Base-by-base conservation (phyloP, 2,888 invertebrate genomes). In the Unio delphinus region DNA sequence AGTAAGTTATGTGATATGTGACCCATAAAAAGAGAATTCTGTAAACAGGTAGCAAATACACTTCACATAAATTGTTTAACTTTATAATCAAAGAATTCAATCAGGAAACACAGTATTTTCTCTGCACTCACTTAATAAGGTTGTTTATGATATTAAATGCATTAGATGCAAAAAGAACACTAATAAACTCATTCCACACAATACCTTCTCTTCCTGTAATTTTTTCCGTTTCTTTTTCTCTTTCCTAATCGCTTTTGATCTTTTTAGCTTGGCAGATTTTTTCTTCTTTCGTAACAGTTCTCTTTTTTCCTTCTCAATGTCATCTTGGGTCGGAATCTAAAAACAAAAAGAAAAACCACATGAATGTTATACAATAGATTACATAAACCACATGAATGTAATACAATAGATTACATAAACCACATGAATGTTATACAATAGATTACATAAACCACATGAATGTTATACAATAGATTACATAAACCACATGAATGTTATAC, bases 281-380 rank as follows among this genome's bases (percentile, higher is more conserved):
- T 69, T 73, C 61, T 65, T 67, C 64, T 69, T 67, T 57, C 70
- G 54, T 17, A 65, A 63, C 55, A 65, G 60, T 20, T 68, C 66
- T 56, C 69, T 54, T 60, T 76, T 72, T 3, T 64, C 69, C 34
- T 74, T 70, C 17, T 68, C 64, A 23, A 68, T 62, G n/a, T 75
- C 77, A 57, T 74, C 72, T 66, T 74, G 70, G 20, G 77, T 73
- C 20, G 78, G 74, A 56, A 75, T 72, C 74, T 76, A 54, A 26
- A 67, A 69, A 30, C 34, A 65, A 63, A 34, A 56, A 54, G 55
- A 26, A 59, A 28, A n/a, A n/a, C 54, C 23, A 23, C 23, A 23
- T 23, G 23, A 23, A 7, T 61, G 61, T 26, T 61, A 55, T 26
- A 55, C 23, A 26, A 54, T 18, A n/a, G 26, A 59, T 61, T 28